phyloP scores from a whole-genome alignment of 2,888 invertebrate genomes.

The Dendrolimus pini region DNA sequence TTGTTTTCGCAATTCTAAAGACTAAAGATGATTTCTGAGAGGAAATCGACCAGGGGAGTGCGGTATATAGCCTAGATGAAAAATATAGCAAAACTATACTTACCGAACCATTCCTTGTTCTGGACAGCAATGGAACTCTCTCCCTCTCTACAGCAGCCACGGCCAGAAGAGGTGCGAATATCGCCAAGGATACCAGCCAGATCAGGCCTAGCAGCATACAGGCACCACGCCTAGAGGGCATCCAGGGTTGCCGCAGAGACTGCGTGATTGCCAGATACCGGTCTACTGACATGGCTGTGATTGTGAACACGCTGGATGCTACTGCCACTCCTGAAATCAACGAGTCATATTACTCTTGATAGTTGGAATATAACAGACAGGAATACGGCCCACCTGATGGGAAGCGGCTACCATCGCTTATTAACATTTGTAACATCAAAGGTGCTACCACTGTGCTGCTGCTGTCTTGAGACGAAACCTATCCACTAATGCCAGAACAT shows the following conservation, averaged over 20 bases:
- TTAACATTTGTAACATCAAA: no score
- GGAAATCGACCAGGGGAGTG: no score
- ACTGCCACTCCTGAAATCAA: conserved; percentile 82
- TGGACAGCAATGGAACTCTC: conserved; percentile 43
- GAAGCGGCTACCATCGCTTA: no score
- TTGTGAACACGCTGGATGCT: conserved; percentile 86
- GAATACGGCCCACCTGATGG: no score
- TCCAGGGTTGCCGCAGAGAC: conserved; percentile 82
- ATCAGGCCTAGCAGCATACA: conserved; percentile 78
- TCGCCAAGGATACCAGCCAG: conserved; percentile 80
- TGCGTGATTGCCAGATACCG: conserved; percentile 85
- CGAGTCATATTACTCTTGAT: not conserved
- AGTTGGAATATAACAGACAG: no score
- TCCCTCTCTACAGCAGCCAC: conserved; percentile 66
- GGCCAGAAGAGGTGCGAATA: conserved; percentile 81
- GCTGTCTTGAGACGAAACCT: no score
- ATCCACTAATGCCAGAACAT: no score
- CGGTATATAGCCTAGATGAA: no score
- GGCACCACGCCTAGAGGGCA: conserved; percentile 82
- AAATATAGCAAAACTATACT: conserved; percentile 17
- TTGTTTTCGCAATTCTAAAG: no score
- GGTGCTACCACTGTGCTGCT: no score
- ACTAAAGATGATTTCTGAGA: no score
- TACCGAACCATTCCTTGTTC: conserved; percentile 54
- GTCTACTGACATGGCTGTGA: conserved; percentile 87